These are phyloP conservation scores for Eurosta solidaginis DNA, from an alignment of 1,140 invertebrate species.

Conservation along the genomic window DNA sequence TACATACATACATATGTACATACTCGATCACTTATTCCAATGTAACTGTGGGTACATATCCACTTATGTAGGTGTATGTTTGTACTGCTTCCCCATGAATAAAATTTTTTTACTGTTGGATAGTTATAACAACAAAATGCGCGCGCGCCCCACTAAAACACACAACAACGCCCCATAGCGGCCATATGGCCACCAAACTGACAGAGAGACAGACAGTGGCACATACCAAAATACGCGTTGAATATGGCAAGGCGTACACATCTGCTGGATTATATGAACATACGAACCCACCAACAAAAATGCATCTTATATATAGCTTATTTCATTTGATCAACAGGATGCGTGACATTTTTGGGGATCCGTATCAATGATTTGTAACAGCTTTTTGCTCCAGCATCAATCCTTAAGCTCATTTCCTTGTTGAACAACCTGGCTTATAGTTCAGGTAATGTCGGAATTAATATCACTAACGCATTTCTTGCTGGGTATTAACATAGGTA, in stretches of 20 bases:
- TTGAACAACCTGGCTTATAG: too few species aligned
- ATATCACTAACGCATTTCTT: too few species aligned
- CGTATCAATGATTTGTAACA: too few species aligned
- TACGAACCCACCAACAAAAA: too few species aligned
- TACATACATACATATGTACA: not conserved
- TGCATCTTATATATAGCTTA: too few species aligned
- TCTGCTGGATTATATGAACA: too few species aligned
- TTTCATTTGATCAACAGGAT: too few species aligned
- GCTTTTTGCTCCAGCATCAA: too few species aligned
- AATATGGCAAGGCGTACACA: not conserved
- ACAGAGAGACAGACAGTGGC: not conserved
- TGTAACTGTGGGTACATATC: not conserved
- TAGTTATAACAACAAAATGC: conserved; percentile 12
- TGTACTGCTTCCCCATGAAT: conserved; percentile 13
- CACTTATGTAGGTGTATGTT: not conserved
- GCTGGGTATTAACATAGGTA: too few species aligned
- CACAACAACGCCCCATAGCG: conserved; percentile 25
- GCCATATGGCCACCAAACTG: conserved; percentile 8
- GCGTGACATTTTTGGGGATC: too few species aligned
- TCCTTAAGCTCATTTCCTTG: too few species aligned
- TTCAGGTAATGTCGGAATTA: too few species aligned
- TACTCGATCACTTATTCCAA: not conserved
- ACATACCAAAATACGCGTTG: not conserved
- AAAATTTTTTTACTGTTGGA: conserved; percentile 12
- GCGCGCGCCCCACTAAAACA: conserved; percentile 23